Base-by-base conservation (phyloP, 2,797 vertebrate genomes). In the Urosaurus nigricauda region DNA sequence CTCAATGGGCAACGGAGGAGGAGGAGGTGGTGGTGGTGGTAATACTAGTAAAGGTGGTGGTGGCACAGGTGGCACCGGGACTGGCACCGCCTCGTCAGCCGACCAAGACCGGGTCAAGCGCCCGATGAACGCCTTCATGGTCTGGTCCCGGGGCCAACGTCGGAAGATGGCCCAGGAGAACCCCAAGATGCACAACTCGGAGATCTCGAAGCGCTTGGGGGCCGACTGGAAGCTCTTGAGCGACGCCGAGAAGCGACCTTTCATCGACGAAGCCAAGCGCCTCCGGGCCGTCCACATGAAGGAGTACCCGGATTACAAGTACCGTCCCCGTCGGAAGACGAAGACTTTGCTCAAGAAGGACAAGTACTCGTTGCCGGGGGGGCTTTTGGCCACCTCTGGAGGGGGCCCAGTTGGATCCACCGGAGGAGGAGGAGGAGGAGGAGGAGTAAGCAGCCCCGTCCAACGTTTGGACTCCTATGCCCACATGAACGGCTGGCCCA, bases 301-400 rank as follows among this genome's bases (percentile, higher is more conserved):
- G 97, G 99, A 99, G 94, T 98, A 99, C 89, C 99, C 99, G 98
- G 99, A 99, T 98, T 99, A 99, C 96, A 99, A 99, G 97, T 99
- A 99, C 97, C 98, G 99, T 96, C 99, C 99, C 92, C 98, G 99
- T 92, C 97, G 99, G 95, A 99, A 99, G 98, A 99, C 99, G 97
- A 99, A 99, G 98, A 99, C 99, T 87, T 96, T 99, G 94, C 97
- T 99, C 89, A 99, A 99, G 96, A 99, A 99, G 97, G 99, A 99
- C 98, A 99, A 99, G 96, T 99, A 99, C 91, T 98, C 99, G 1
- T 94, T 99, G 94, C 98, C 98, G 4, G 97, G 98, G 0, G 98
- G 98, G 68, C 97, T 99, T 73, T 91, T 99, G 97, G 98, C 98
- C 47, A 98, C 98, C 0, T 0, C 98, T 98, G 89, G 83, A 37